Base-by-base conservation (phyloP, 2,113 vertebrate species). In the Scartelaos histophorus region DNA sequence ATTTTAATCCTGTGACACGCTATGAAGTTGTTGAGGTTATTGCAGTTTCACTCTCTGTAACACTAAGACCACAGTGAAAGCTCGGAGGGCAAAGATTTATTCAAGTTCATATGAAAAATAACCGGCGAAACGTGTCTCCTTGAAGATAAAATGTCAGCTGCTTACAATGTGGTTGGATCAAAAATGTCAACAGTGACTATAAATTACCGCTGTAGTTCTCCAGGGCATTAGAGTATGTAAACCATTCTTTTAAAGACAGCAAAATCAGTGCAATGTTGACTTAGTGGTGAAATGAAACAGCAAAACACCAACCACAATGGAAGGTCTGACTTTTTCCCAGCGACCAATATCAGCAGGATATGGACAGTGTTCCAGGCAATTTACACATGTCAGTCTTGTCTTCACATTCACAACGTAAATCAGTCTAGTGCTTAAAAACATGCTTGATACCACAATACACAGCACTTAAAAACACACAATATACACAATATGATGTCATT, bases 1-100 rank as follows among this genome's bases (percentile, higher is more conserved):
- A 51, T 51, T 17, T 54, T n/a, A 54, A n/a, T 21, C 51, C 51
- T 2, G 1, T 51, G 49, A 3, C 15, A 51, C 4, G 16, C 16
- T 6, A 51, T 51, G 16, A 51, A 51, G 3, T 5, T n/a, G 19
- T 24, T 82, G 58, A 34, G 58, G 11, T 75, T 82, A n/a, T n/a
- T 54, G 7, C 51, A 54, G 3, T 54, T n/a, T n/a, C 17, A 5
- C 6, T 51, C 47, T 54, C n/a, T 54, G 53, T 66, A 43, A 72
- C 88, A 82, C 85, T n/a, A n/a, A n/a, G n/a, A 82, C 87, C 76
- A 79, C 61, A 68, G 62, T 77, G 80, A 13, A 35, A 3, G 25
- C 47, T 22, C 25, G 62, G 21, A 17, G 6, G 38, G 53, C 17
- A 12, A 21, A 17, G 35, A 13, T 16, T 5, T 65, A 80, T 73